Evolutionary conservation across 2,888 invertebrate species (phyloP).

Genomic region (Zeuzera pyrina): DNA sequence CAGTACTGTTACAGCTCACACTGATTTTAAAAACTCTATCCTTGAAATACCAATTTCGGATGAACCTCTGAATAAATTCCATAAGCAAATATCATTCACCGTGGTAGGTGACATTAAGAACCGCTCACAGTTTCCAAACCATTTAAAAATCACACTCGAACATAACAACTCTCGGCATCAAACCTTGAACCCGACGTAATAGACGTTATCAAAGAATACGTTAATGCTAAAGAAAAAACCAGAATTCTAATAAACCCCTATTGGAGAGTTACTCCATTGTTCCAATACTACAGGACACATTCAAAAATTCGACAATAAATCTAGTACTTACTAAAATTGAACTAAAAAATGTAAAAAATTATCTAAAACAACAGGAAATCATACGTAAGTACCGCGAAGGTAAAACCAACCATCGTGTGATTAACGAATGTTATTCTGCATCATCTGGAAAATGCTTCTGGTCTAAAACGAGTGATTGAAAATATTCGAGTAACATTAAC

Average conservation of each 20-base stretch:
- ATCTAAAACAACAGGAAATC: constrained; percentile 18
- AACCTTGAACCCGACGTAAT: background rate
- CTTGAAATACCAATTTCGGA: background rate
- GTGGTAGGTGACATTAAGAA: background rate
- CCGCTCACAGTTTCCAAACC: background rate
- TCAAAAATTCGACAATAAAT: constrained; percentile 18
- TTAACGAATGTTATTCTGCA: too few species aligned
- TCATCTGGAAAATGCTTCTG: too few species aligned
- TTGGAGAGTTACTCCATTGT: constrained; percentile 14
- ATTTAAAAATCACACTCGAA: background rate
- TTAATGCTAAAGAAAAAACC: background rate
- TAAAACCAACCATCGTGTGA: too few species aligned
- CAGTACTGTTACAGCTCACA: background rate
- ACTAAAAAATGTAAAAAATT: constrained; percentile 18
- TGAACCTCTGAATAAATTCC: constrained; percentile 2
- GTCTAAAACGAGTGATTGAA: too few species aligned
- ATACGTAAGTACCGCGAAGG: constrained; percentile 20
- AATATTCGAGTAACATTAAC: too few species aligned
- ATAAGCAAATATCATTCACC: background rate
- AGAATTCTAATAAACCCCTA: background rate
- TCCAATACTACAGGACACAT: constrained; percentile 16
- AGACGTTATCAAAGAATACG: background rate
- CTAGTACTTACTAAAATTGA: constrained; percentile 15
- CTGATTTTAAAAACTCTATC: background rate
- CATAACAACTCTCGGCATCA: background rate